phyloP scores from a whole-genome alignment of 2,888 invertebrate genomes.

The Norana najaformis region DNA sequence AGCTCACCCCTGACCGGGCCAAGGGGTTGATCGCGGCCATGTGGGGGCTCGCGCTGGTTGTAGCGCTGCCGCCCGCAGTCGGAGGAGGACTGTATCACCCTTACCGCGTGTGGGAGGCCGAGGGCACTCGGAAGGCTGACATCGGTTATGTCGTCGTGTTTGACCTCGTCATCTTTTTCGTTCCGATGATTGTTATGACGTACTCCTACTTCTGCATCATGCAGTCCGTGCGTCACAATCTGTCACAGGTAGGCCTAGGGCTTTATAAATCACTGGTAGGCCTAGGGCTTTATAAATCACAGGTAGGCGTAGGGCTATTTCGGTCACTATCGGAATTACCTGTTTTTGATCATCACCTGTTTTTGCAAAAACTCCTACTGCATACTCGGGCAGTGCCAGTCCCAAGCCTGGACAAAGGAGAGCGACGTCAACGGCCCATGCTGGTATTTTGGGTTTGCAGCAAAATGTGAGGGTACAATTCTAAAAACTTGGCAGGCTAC shows the following conservation, averaged over 20 bases:
- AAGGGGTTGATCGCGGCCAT: slow-evolving; percentile 44
- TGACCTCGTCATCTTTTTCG: slow-evolving; percentile 46
- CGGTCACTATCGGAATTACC: too few relatives aligned
- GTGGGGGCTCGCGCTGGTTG: slow-evolving; percentile 45
- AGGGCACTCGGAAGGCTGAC: slow-evolving; percentile 34
- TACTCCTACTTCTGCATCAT: slow-evolving; percentile 50
- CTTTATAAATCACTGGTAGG: too few relatives aligned
- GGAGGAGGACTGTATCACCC: slow-evolving; percentile 46
- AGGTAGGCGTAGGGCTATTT: too few relatives aligned
- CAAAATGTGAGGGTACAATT: too few relatives aligned
- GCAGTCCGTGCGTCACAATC: slow-evolving; percentile 47
- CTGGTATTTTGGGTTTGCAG: too few relatives aligned
- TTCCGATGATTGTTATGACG: slow-evolving; percentile 49
- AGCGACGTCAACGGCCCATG: too few relatives aligned
- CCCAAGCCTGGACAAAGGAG: too few relatives aligned
- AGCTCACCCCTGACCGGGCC: slow-evolving; percentile 47
- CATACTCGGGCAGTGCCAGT: too few relatives aligned
- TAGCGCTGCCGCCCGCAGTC: slow-evolving; percentile 47
- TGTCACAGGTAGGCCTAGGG: slow-evolving; percentile 40
- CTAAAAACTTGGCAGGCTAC: too few relatives aligned
- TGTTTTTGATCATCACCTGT: too few relatives aligned
- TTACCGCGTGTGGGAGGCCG: slow-evolving; percentile 33
- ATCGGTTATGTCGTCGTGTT: slow-evolving; percentile 44
- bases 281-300: too few relatives aligned
- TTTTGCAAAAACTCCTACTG: too few relatives aligned